Evolutionary conservation across 92 coral and sea anemone genomes (phyloP).

Genomic region (Phenganax stokvisi): DNA sequence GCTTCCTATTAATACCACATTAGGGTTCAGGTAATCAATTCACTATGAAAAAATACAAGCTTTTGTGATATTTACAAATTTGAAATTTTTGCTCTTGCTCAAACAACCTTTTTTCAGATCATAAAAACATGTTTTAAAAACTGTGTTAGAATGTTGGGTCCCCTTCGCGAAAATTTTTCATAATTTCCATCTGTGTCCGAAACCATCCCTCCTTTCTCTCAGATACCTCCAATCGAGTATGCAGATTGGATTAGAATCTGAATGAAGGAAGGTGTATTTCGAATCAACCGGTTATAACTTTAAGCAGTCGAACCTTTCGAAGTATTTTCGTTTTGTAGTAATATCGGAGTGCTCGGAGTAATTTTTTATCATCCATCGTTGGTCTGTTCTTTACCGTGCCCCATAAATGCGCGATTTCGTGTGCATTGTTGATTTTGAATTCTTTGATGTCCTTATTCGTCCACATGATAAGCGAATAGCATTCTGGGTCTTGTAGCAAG

Average conservation of each 20-base stretch:
- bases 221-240: no score
- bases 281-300: not conserved
- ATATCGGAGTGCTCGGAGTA: conserved; percentile 34
- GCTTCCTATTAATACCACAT: no score
- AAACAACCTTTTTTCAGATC: no score
- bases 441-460: conserved; percentile 23
- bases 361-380: conserved; percentile 35
- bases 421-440: conserved; percentile 16
- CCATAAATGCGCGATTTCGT: conserved; percentile 33
- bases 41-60: no score
- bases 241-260: not conserved
- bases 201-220: no score
- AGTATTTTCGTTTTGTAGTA: conserved; percentile 36
- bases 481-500: conserved; percentile 35
- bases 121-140: no score
- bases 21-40: no score
- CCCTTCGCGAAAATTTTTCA: no score
- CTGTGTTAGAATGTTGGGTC: no score
- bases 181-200: no score
- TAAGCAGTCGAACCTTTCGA: conserved; percentile 17
- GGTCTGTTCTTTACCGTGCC: conserved; percentile 35
- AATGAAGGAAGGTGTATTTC: not conserved
- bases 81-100: no score
- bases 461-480: conserved; percentile 30
- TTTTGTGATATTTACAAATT: no score